Percentiles rank a stretch among this genome's conserved stretches.
Conservation (phyloP, 2,888 invertebrate species). For the Acanthosepion esculentum region DNA sequence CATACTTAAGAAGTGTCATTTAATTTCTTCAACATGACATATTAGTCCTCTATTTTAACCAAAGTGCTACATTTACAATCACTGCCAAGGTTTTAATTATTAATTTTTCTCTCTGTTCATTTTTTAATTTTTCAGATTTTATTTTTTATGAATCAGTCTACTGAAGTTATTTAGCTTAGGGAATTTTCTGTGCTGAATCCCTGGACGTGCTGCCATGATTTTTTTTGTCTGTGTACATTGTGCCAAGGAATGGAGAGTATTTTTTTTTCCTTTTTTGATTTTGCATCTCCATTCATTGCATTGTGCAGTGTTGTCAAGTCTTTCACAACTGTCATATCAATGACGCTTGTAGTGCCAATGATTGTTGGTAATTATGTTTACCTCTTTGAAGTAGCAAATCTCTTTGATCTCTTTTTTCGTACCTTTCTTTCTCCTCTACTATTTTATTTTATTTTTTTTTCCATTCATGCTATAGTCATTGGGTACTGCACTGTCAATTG, state of each 20-base stretch:
- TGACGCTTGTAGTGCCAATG: neutral
- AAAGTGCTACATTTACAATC: no score
- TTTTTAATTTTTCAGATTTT: neutral
- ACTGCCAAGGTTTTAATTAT: no score
- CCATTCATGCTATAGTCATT: neutral
- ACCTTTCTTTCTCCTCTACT: neutral
- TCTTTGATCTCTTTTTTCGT: neutral
- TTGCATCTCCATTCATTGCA: neutral
- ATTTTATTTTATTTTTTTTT: neutral
- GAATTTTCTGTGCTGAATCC: neutral
- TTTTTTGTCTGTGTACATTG: neutral
- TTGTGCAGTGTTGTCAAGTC: conserved; percentile 12
- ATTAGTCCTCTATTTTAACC: neutral
- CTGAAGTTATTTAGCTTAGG: neutral
- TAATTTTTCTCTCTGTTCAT: neutral
- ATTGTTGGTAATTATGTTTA: conserved; percentile 1
- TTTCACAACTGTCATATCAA: neutral
- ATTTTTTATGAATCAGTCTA: neutral
- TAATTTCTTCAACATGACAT: neutral
- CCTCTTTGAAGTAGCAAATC: conserved; percentile 2
- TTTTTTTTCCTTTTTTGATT: neutral
- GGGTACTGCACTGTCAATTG: conserved; percentile 17
- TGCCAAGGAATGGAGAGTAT: neutral
- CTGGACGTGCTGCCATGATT: neutral
- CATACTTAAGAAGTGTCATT: neutral